Base-by-base conservation (phyloP, 2,888 invertebrate genomes). In the Drosophila buzzatii region DNA sequence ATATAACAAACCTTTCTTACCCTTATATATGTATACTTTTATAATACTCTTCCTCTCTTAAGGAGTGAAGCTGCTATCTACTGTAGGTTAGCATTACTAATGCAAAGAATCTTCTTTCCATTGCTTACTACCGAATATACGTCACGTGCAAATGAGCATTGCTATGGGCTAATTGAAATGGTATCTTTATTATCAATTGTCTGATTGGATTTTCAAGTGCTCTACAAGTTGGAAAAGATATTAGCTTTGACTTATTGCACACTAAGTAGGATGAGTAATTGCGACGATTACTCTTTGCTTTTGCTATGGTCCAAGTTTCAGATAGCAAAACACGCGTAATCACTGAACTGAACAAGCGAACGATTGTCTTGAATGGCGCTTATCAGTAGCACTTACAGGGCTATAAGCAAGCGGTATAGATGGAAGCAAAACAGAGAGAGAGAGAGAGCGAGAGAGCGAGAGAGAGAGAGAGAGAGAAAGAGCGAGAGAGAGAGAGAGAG, bases 311-410 rank as follows among this genome's bases (percentile, higher is more conserved):
- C 62, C 60, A 66, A 57, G 41, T 64, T 42, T 20, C 20, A 66
- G 76, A 70, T 67, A 69, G 33, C 55, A 56, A 51, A 67, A 89
- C 83, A 85, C 75, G 63, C 57, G 78, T 85, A 88, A 85, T 90
- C 70, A 66, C 20, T 60, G 31, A 49, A 59, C 60, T 44, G n/a
- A 64, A 73, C 73, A 75, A 69, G 58, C 64, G 41, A 56, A 64
- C 18, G 41, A 9, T 70, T 80, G 69, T 72, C 63, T 41, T 70
- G 45, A 57, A 62, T 70, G 41, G 53, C 23, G 45, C 72, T 73
- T 80, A 61, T 77, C 76, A 45, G 31, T 7, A 12, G 3, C 37
- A 23, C 4, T n/a, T 56, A 37, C 10, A 37, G 10, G n/a, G n/a
- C 49, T 27, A 8, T 5, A 14, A 0, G 0, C 10, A 12, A 49